These are phyloP conservation scores for Drosophila neotestacea DNA, from an alignment of 2,888 invertebrate genomes.

Conservation along the genomic window DNA sequence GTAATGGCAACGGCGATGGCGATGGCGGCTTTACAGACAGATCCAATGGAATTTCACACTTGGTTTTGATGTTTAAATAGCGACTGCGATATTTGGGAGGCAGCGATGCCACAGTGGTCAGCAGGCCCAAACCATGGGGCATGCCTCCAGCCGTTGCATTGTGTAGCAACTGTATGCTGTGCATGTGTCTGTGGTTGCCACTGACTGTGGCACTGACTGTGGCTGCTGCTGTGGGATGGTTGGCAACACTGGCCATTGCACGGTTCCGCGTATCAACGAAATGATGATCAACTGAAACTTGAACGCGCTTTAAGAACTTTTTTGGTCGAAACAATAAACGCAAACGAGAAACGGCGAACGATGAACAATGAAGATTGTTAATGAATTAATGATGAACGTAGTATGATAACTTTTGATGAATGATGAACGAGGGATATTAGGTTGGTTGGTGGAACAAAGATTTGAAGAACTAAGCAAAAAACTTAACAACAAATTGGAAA, in stretches of 20 bases:
- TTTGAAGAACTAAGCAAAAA: constrained; percentile 68
- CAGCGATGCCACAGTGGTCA: constrained; percentile 85
- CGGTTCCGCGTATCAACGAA: constrained; percentile 53
- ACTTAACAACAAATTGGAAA: constrained; percentile 79
- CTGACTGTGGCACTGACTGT: constrained; percentile 36
- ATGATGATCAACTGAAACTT: constrained; percentile 65
- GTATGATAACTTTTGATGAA: constrained; percentile 15
- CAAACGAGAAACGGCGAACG: constrained; percentile 18
- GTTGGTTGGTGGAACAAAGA: constrained; percentile 48
- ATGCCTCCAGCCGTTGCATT: constrained; percentile 69
- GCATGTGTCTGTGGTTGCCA: constrained; percentile 53
- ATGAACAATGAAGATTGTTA: constrained; percentile 2
- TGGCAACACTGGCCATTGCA: constrained; percentile 67
- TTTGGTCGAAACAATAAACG: constrained; percentile 37
- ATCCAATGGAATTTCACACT: constrained; percentile 88
- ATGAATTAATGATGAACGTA: constrained; percentile 13
- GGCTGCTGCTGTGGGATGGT: constrained; percentile 21
- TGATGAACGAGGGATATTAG: background rate
- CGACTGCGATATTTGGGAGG: constrained; percentile 85
- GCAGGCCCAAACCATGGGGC: constrained; percentile 83
- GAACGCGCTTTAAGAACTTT: constrained; percentile 57
- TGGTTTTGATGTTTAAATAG: constrained; percentile 83
- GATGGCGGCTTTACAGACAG: constrained; percentile 88
- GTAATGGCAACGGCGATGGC: constrained; percentile 55
- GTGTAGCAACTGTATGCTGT: constrained; percentile 78